A percentile compares a stretch with the other conserved stretches of the same genome.
Evolutionary conservation across 2,888 invertebrate genomes (phyloP).

Genomic region (Phrixothrix hirtus): DNA sequence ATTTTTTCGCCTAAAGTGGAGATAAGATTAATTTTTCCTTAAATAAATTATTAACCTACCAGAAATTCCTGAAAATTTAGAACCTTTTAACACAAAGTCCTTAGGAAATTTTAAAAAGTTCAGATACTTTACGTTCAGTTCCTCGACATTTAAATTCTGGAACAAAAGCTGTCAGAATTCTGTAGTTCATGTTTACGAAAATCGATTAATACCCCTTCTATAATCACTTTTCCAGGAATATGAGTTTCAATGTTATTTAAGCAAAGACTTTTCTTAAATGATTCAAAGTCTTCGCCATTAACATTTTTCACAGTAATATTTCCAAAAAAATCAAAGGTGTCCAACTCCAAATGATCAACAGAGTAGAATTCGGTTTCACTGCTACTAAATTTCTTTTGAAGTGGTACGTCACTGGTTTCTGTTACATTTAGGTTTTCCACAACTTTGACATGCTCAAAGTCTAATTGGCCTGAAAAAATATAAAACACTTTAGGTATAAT

Average conservation of each 20-base stretch:
- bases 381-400: not conserved
- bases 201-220: conserved; percentile 57
- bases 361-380: not conserved
- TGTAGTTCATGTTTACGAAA: conserved; percentile 11
- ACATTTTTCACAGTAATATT: conserved; percentile 51
- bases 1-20: conserved; percentile 53
- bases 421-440: not conserved
- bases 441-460: conserved; percentile 11
- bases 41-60: conserved; percentile 41
- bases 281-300: conserved; percentile 57
- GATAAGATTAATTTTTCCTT: not conserved
- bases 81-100: conserved; percentile 56
- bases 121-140: conserved; percentile 48
- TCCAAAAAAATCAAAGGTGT: conserved; percentile 43
- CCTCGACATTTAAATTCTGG: conserved; percentile 54
- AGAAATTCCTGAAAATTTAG: conserved; percentile 50
- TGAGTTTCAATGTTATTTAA: conserved; percentile 53
- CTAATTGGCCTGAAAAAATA: conserved; percentile 4
- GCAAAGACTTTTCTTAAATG: conserved; percentile 55
- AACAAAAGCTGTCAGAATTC: not conserved
- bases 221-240: conserved; percentile 51
- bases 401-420: not conserved
- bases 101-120: conserved; percentile 60
- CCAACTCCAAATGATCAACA: conserved; percentile 6
- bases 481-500: too few species aligned